Conservation (phyloP, 2,888 invertebrate species). For the Petrolisthes manimaculis region DNA sequence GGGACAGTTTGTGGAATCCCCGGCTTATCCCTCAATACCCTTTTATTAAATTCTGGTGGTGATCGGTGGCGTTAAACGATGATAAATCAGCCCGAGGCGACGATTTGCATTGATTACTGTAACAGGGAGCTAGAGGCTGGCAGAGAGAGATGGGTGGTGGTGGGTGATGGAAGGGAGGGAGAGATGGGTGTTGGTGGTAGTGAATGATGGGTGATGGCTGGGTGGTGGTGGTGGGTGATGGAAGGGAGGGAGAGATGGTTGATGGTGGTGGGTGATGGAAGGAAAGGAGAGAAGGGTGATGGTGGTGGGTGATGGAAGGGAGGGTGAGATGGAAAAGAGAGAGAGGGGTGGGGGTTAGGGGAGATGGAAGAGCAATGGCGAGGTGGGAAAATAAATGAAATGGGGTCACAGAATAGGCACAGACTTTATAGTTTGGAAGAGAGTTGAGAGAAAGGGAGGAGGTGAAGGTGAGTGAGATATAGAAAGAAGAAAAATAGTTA, state of each 20-base stretch:
- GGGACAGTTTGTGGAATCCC: conserved; percentile 17
- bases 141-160: neutral
- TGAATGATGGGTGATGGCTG: neutral
- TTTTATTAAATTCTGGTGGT: conserved; percentile 60
- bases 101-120: conserved; percentile 56
- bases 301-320: too few relatives aligned
- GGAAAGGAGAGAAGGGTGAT: neutral
- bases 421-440: neutral
- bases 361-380: neutral
- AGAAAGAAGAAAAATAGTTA: too few relatives aligned
- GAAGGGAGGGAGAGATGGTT: neutral
- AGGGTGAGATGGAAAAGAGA: neutral
- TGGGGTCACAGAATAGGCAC: neutral
- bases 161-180: neutral
- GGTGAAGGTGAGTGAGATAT: too few relatives aligned
- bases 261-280: neutral
- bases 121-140: neutral
- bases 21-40: conserved; percentile 54
- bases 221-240: neutral
- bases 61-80: conserved; percentile 58
- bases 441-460: neutral
- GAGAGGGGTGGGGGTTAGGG: neutral
- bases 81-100: conserved; percentile 46
- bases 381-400: neutral
- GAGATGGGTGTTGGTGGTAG: neutral